phyloP scores from a whole-genome alignment of 2,797 vertebrate genomes.

The Argyrosomus regius region DNA sequence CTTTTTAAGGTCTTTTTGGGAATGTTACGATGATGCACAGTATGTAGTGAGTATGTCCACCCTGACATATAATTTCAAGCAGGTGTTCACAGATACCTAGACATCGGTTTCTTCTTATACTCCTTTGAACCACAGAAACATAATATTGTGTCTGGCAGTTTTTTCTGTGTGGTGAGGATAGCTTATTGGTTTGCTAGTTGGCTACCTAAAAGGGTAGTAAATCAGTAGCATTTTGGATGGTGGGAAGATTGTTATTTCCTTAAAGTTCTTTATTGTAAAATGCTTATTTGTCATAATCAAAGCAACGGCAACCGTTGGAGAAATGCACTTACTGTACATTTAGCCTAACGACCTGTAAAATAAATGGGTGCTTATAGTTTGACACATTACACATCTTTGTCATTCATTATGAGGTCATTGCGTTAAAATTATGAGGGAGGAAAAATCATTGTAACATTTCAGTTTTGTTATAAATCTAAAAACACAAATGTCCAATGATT shows the following conservation, averaged over 20 bases:
- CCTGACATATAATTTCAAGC: constrained; percentile 4
- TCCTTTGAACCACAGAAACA: constrained; percentile 1
- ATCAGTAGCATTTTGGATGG: background rate
- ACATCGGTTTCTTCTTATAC: constrained; percentile 6
- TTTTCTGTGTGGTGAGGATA: constrained; percentile 16
- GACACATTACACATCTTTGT: background rate
- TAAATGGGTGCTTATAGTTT: background rate
- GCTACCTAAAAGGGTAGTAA: background rate
- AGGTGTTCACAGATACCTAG: background rate
- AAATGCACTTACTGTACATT: background rate
- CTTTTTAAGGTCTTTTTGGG: background rate
- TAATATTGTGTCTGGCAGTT: constrained; percentile 8
- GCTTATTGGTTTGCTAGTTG: background rate
- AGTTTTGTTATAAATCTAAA: constrained; percentile 27
- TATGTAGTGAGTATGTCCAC: background rate
- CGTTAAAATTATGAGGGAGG: background rate
- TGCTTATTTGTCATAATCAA: background rate
- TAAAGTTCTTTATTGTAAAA: background rate
- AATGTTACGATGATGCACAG: background rate
- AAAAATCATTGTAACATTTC: background rate
- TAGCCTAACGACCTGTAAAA: constrained; percentile 5
- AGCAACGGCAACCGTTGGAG: background rate
- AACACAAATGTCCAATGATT: constrained; percentile 32
- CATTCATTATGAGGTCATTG: background rate
- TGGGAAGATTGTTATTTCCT: background rate